phyloP scores from a whole-genome alignment of 92 coral and sea anemone species.

The Heteractis magnifica region DNA sequence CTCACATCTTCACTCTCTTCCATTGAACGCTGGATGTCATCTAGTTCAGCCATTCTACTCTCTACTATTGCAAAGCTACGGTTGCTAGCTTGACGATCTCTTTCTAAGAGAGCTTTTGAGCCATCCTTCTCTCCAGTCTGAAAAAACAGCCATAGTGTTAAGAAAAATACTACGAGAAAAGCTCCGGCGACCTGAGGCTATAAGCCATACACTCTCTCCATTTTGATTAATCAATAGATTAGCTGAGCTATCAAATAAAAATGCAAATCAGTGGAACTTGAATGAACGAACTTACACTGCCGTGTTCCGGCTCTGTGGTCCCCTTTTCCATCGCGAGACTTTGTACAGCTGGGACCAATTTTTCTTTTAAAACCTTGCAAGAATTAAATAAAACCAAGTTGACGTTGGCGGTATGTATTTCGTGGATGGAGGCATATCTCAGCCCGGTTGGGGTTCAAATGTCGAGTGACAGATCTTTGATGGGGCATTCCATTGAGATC shows the following conservation, averaged over 20 bases:
- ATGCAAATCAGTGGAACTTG: conserved; percentile 62
- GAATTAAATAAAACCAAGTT: conserved; percentile 58
- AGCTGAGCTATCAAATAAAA: conserved; percentile 80
- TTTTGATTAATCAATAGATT: conserved; percentile 91
- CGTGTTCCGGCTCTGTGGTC: conserved; percentile 55
- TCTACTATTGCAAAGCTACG: conserved; percentile 65
- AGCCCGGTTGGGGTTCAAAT: conserved; percentile 68
- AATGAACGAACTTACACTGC: conserved; percentile 72
- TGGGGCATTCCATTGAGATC: conserved; percentile 92
- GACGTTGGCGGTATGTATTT: conserved; percentile 55
- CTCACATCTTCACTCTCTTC: conserved; percentile 84
- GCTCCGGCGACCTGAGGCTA: conserved; percentile 70
- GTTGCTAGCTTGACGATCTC: conserved; percentile 52
- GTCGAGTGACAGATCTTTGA: conserved; percentile 82
- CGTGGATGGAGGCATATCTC: conserved; percentile 72
- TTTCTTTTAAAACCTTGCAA: conserved; percentile 55
- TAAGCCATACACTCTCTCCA: conserved; percentile 79
- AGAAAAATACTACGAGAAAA: conserved; percentile 27
- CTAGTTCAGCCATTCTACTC: conserved; percentile 99
- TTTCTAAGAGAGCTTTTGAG: conserved; percentile 45
- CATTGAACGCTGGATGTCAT: conserved; percentile 96
- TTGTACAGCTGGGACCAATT: conserved; percentile 40
- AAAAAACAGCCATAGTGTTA: conserved; percentile 45
- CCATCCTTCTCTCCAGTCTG: conserved; percentile 58
- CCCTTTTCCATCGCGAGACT: conserved; percentile 64